phyloP scores from a whole-genome alignment of 2,113 vertebrate genomes.

The Pterocles burchelli region DNA sequence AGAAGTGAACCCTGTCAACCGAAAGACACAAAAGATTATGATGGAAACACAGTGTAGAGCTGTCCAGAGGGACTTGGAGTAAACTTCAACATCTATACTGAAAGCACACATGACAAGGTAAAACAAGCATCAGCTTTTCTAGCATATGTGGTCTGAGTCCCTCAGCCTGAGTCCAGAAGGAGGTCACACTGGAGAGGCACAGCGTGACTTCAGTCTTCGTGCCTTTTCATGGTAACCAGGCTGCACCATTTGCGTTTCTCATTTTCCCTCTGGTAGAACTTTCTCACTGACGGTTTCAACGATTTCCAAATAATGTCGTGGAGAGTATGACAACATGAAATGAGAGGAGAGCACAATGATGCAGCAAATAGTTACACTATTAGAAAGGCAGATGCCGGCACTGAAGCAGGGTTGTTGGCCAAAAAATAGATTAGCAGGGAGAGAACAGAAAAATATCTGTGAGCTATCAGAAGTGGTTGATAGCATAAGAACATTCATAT shows the following conservation, averaged over 20 bases:
- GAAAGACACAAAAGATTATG: neutral
- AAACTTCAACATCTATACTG: neutral
- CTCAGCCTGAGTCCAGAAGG: neutral
- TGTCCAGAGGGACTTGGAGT: neutral
- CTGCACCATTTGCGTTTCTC: constrained; percentile 10
- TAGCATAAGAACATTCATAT: constrained; percentile 33
- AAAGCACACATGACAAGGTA: neutral
- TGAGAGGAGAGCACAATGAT: constrained; percentile 58
- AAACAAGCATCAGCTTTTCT: neutral
- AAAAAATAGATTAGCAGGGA: constrained; percentile 48
- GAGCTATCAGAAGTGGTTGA: constrained; percentile 8
- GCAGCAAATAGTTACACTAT: constrained; percentile 69
- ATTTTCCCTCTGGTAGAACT: constrained; percentile 43
- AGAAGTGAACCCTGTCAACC: neutral
- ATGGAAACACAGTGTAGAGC: neutral
- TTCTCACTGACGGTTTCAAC: constrained; percentile 52
- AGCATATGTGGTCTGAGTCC: neutral
- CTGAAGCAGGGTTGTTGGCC: constrained; percentile 54
- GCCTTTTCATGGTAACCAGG: constrained; percentile 21
- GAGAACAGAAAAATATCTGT: constrained; percentile 38
- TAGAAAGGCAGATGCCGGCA: constrained; percentile 57
- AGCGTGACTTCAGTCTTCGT: neutral
- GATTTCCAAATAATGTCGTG: constrained; percentile 57
- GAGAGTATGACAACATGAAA: constrained; percentile 60
- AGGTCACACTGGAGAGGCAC: neutral